Conservation (phyloP, 1,140 invertebrate species). For the Atta colombica region DNA sequence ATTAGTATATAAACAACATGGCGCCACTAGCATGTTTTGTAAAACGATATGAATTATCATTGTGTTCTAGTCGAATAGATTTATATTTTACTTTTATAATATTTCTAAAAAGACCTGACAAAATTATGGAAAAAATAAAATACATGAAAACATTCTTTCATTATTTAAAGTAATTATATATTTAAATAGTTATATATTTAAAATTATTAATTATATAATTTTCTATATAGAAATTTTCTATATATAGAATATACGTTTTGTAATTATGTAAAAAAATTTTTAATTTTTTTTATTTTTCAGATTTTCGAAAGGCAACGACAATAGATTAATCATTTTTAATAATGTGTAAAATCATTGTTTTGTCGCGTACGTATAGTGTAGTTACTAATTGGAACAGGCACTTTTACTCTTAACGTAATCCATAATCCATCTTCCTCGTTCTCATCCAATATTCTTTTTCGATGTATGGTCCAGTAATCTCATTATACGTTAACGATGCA, state of each 20-base stretch:
- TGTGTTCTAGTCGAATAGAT: background rate
- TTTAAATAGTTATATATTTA: no score
- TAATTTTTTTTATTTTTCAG: background rate
- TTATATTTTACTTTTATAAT: background rate
- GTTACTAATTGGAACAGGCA: constrained; percentile 76
- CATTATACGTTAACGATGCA: constrained; percentile 79
- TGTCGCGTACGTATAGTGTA: constrained; percentile 1
- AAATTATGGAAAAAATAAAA: background rate
- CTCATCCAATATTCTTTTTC: constrained; percentile 54
- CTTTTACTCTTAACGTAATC: constrained; percentile 67
- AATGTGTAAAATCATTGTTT: constrained; percentile 53
- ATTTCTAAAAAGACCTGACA: background rate
- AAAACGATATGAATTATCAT: background rate
- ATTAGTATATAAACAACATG: constrained; percentile 40
- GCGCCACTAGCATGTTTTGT: constrained; percentile 13
- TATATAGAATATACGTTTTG: no score
- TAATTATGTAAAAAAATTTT: background rate
- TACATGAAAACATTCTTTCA: background rate
- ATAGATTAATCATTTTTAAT: constrained; percentile 19
- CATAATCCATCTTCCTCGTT: constrained; percentile 60
- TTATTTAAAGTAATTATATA: background rate
- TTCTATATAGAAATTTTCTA: background rate
- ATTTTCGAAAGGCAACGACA: background rate
- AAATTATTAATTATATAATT: background rate
- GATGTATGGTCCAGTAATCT: constrained; percentile 74